Base-by-base conservation (phyloP, 2,113 vertebrate genomes). In the Ictidomys tridecemlineatus region DNA sequence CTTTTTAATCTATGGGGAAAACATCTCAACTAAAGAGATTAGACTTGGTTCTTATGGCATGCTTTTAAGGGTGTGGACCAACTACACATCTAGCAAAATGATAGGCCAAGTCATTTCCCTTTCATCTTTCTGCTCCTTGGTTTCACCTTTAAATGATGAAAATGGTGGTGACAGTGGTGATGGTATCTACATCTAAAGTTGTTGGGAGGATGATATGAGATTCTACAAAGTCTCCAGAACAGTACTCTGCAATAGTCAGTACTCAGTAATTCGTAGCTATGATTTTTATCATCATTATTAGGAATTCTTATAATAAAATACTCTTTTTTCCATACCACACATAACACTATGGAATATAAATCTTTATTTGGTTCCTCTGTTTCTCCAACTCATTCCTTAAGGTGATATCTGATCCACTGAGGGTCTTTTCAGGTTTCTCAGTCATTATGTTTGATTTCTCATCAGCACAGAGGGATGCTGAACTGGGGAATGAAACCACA, bases 401-500 rank as follows among this genome's bases (percentile, higher is more conserved):
- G 13, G 14, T 5, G 4, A 70, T 61, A 53, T 32, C 45, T 22
- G 45, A 3, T 37, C 37, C 18, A 16, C 28, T 2, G 0, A 32
- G 78, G 32, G 17, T 11, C 12, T 76, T 63, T 95, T 83, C 74
- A 24, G 3, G 0, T 26, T 89, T 83, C 56, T 30, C 5, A 20
- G 73, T 17, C 39, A 5, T 34, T 0, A 2, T 91, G 51, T 82
- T 96, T 89, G 45, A 17, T 82, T 95, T 93, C 89, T 58, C 85
- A 89, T 58, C 37, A 83, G 94, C 86, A 61, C 90, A 78, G 92
- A 63, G 87, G 84, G 92, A 63, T 53, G 61, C 80, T 51, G 58
- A 82, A 45, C 85, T 34, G 53, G 69, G 74, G 53, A 91, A 42
- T 28, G 74, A 95, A 89, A 83, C 95, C 97, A 96, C 95, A 96